phyloP scores from a whole-genome alignment of 2,113 vertebrate species.

The Climacteris rufus region DNA sequence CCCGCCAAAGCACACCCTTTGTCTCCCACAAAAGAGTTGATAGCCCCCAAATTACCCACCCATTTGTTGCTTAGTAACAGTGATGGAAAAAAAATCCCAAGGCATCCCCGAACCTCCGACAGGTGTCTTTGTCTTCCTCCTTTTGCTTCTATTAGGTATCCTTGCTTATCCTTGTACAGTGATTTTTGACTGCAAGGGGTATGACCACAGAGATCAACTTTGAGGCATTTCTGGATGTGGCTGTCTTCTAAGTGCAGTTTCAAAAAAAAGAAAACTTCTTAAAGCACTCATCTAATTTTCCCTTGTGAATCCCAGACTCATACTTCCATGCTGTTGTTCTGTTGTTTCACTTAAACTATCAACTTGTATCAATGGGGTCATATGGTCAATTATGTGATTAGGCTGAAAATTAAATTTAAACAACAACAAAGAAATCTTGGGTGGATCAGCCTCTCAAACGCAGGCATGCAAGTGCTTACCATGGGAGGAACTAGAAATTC shows the following conservation, averaged over 20 bases:
- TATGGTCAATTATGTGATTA: background rate
- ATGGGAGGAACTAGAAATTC: background rate
- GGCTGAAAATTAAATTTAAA: slow-evolving; percentile 6
- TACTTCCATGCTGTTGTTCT: background rate
- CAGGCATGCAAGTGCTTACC: background rate
- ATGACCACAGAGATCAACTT: background rate
- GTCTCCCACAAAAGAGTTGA: too few species aligned
- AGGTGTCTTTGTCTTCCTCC: too few species aligned
- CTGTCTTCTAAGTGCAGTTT: background rate
- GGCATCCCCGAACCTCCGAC: too few species aligned
- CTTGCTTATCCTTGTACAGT: background rate
- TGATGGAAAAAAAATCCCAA: too few species aligned
- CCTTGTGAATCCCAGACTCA: background rate
- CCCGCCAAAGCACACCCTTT: too few species aligned
- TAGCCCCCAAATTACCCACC: too few species aligned
- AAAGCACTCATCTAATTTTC: background rate
- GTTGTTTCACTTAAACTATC: background rate
- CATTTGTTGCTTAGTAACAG: too few species aligned
- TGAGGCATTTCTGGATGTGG: background rate
- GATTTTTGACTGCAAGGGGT: background rate
- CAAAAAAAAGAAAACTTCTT: background rate
- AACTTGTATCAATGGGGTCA: background rate
- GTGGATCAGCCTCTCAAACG: background rate
- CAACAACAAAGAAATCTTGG: background rate
- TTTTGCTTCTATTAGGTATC: background rate